These are phyloP conservation scores for Andrena hattorfiana DNA, from an alignment of 2,888 invertebrate genomes.

Conservation along the genomic window DNA sequence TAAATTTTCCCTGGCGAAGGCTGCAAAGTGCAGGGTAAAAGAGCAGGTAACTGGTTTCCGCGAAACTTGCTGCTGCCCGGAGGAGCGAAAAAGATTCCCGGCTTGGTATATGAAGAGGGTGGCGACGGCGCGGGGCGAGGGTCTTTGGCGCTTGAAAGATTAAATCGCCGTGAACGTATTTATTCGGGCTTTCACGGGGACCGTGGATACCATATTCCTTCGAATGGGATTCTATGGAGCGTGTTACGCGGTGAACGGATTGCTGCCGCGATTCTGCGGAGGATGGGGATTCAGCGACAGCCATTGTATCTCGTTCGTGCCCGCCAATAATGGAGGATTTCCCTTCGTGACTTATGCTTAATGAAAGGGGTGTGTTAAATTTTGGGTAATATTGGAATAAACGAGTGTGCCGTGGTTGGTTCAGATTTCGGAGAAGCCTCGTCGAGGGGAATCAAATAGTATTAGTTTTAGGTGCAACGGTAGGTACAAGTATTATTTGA, in stretches of 20 bases:
- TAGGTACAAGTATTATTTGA: no score
- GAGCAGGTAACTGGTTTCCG: constrained; percentile 76
- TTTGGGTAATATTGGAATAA: no score
- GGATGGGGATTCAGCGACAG: neutral
- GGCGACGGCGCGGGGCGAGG: constrained; percentile 18
- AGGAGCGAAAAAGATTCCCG: constrained; percentile 12
- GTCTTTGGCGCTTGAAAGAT: constrained; percentile 48
- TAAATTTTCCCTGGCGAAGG: constrained; percentile 74
- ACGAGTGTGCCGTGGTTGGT: no score
- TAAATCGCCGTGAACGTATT: constrained; percentile 64
- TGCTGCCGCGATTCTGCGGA: neutral
- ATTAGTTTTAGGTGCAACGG: no score
- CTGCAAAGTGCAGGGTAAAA: constrained; percentile 77
- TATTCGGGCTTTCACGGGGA: constrained; percentile 53
- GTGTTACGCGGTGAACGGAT: constrained; percentile 2
- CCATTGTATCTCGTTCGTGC: neutral
- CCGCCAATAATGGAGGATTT: neutral
- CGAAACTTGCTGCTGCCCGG: constrained; percentile 58
- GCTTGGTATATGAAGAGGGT: constrained; percentile 25
- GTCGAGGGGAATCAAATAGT: no score
- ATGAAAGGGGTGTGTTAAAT: no score
- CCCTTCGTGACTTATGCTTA: neutral
- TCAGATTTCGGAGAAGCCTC: no score
- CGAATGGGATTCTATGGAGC: constrained; percentile 28
- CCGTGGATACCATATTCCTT: constrained; percentile 43